Conservation (phyloP, 2,797 vertebrate species). For the Danio albolineatus region DNA sequence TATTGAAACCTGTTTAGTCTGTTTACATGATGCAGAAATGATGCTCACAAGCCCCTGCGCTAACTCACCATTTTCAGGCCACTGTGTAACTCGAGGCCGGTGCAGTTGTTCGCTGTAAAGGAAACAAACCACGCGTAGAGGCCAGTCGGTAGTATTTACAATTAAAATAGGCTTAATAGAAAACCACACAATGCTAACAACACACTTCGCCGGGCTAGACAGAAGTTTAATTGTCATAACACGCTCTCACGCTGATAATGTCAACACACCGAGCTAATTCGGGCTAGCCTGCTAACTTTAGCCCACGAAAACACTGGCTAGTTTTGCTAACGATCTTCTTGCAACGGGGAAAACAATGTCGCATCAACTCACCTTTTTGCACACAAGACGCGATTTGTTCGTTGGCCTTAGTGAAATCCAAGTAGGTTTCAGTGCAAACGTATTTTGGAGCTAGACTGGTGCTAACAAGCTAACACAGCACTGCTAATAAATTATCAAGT, state of each 20-base stretch:
- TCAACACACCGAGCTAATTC: slow-evolving; percentile 61
- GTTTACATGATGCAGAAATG: slow-evolving; percentile 16
- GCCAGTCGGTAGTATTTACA: slow-evolving; percentile 1
- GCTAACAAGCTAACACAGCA: slow-evolving; percentile 45
- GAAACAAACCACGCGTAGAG: slow-evolving; percentile 43
- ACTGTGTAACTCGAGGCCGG: slow-evolving; percentile 59
- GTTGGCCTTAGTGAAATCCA: background rate
- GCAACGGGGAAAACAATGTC: background rate
- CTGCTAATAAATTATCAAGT: slow-evolving; percentile 34
- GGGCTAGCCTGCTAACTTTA: slow-evolving; percentile 48
- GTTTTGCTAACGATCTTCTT: background rate
- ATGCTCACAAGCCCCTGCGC: background rate
- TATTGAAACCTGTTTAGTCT: background rate
- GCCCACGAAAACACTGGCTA: slow-evolving; percentile 33
- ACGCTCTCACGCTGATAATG: slow-evolving; percentile 60
- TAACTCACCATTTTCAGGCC: slow-evolving; percentile 59
- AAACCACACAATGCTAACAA: background rate
- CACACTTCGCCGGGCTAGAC: background rate
- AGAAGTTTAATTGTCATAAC: slow-evolving; percentile 41
- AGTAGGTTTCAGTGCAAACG: background rate
- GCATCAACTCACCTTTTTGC: slow-evolving; percentile 26
- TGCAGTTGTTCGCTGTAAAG: slow-evolving; percentile 44
- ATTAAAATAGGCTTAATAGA: background rate
- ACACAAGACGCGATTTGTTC: slow-evolving; percentile 2
- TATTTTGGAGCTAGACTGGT: slow-evolving; percentile 36